Evolutionary conservation across 2,797 vertebrate genomes (phyloP).

Genomic region (Cyclura pinguis): DNA sequence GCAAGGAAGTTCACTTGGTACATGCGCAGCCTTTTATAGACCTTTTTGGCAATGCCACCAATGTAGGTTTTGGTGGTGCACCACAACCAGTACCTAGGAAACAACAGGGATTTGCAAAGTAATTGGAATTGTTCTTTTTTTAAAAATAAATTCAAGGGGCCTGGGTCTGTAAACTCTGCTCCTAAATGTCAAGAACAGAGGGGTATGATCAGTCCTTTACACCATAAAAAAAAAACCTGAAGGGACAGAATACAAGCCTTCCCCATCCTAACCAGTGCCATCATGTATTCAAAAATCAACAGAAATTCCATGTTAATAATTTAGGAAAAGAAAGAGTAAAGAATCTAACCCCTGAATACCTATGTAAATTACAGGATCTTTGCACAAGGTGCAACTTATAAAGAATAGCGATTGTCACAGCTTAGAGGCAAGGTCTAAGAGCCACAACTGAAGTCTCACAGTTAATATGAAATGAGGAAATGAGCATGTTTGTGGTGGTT

Average conservation of each 20-base stretch:
- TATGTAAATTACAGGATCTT: neutral
- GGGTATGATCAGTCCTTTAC: neutral
- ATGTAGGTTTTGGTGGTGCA: conserved; percentile 91
- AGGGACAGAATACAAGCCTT: neutral
- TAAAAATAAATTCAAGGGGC: neutral
- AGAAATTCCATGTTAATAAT: neutral
- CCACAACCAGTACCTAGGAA: conserved; percentile 97
- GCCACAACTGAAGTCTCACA: neutral
- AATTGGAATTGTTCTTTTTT: neutral
- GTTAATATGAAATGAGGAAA: neutral
- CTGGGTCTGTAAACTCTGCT: neutral
- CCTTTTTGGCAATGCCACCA: conserved; percentile 87
- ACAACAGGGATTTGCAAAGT: neutral
- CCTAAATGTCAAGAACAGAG: neutral
- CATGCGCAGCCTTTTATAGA: conserved; percentile 91
- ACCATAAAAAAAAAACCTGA: neutral
- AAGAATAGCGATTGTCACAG: neutral
- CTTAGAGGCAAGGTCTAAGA: neutral
- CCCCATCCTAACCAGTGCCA: neutral
- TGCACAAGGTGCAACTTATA: neutral
- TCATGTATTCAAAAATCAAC: neutral
- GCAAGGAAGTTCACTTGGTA: conserved; percentile 95
- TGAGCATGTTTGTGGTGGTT: neutral
- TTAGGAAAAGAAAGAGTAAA: neutral
- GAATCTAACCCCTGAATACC: neutral